A percentile compares a stretch with the other conserved stretches of the same genome.
Evolutionary conservation across 64 coral and sea anemone species (phyloP).

Genomic region (Trachythela sp.): DNA sequence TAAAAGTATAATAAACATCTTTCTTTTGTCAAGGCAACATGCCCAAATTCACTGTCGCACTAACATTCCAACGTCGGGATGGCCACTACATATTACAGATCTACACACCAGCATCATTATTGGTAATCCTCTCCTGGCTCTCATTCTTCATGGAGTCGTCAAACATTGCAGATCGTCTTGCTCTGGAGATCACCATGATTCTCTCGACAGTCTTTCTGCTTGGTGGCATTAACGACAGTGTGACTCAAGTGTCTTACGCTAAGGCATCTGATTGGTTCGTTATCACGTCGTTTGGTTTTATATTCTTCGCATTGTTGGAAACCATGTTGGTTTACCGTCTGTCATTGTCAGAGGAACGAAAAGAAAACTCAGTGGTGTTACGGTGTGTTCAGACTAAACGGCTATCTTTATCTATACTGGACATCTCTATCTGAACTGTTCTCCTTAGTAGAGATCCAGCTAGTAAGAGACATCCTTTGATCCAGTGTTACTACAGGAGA

Average conservation of each 20-base stretch:
- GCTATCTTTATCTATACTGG: no score
- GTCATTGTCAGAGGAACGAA: background rate
- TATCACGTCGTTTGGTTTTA: background rate
- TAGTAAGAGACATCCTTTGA: no score
- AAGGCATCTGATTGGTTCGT: slow-evolving; percentile 12
- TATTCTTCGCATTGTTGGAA: background rate
- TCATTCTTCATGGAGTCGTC: background rate
- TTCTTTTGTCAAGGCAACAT: background rate
- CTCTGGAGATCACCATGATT: slow-evolving; percentile 11
- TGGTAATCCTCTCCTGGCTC: background rate
- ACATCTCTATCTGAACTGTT: no score
- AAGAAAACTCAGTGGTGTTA: background rate
- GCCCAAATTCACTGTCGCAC: background rate
- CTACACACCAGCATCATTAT: background rate
- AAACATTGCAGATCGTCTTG: slow-evolving; percentile 16
- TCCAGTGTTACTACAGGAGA: no score
- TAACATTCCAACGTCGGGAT: background rate
- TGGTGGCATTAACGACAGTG: background rate
- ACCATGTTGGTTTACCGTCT: slow-evolving; percentile 3
- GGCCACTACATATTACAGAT: background rate
- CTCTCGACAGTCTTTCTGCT: slow-evolving; percentile 12
- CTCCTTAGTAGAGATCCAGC: no score
- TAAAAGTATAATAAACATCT: no score
- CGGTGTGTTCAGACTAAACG: background rate
- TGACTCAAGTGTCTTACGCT: background rate